Percentiles rank a stretch among this genome's conserved stretches.
Conservation (phyloP, 92 coral and sea anemone species). For the Epizoanthus ramosus region DNA sequence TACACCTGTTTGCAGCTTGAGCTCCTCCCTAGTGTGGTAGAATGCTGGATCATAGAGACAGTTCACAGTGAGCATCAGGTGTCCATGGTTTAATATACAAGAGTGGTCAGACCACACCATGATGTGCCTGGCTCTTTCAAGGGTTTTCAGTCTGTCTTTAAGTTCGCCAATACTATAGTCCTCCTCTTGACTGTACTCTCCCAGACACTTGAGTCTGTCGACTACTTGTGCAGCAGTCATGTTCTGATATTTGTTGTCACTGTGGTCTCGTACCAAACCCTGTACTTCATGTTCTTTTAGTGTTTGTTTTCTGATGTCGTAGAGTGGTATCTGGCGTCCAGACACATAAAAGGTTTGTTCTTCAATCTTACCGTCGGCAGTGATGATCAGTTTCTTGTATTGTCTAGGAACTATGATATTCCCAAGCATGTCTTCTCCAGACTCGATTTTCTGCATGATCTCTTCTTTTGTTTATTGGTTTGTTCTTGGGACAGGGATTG, state of each 20-base stretch:
- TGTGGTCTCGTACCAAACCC: constrained; percentile 44
- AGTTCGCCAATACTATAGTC: not conserved
- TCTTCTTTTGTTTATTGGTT: not conserved
- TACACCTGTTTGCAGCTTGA: constrained; percentile 26
- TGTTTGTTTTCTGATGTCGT: constrained; percentile 15
- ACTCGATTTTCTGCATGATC: no score
- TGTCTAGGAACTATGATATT: constrained; percentile 11
- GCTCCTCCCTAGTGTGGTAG: constrained; percentile 35
- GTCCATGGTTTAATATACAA: constrained; percentile 43
- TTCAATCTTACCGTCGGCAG: not conserved
- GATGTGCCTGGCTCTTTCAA: constrained; percentile 38
- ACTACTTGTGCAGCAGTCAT: constrained; percentile 27
- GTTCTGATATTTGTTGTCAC: not conserved
- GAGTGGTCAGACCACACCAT: constrained; percentile 48
- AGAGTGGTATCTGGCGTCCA: constrained; percentile 28
- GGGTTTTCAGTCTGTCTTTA: not conserved
- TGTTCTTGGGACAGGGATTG: constrained; percentile 17
- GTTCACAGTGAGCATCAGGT: constrained; percentile 43
- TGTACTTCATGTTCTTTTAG: constrained; percentile 7
- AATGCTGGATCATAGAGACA: constrained; percentile 47
- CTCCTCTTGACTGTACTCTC: constrained; percentile 22
- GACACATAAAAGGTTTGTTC: constrained; percentile 15
- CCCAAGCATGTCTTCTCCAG: not conserved
- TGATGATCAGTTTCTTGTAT: constrained; percentile 6
- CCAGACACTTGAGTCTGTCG: not conserved